Evolutionary conservation across 2,113 vertebrate species (phyloP).

Genomic region (Limnothrissa miodon): DNA sequence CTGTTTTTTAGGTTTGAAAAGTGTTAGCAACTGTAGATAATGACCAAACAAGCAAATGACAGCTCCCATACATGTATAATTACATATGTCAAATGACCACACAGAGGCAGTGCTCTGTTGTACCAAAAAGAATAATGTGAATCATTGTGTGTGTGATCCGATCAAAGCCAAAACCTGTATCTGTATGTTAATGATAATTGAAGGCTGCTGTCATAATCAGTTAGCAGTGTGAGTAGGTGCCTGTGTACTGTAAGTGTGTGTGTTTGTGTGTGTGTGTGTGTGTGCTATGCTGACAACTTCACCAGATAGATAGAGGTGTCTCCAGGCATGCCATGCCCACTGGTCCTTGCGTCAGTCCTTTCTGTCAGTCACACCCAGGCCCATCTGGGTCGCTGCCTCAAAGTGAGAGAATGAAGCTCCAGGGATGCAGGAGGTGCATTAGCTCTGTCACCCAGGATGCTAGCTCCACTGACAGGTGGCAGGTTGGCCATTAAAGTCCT

Average conservation of each 20-base stretch:
- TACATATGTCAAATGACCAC: too few species aligned
- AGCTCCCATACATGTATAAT: too few species aligned
- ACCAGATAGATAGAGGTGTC: background rate
- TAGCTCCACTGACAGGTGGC: conserved; percentile 4
- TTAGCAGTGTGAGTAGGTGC: background rate
- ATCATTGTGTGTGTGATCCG: too few species aligned
- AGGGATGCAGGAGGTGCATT: background rate
- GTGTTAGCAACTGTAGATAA: background rate
- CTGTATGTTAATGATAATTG: too few species aligned
- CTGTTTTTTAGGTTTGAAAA: background rate
- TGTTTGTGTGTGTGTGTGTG: background rate
- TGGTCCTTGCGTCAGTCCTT: background rate
- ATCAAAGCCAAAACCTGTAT: too few species aligned
- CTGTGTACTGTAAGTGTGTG: too few species aligned
- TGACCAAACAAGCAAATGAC: background rate
- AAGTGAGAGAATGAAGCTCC: background rate
- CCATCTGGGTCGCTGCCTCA: background rate
- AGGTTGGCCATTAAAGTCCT: conserved; percentile 6
- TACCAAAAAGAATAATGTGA: too few species aligned
- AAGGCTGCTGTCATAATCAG: background rate
- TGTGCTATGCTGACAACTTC: background rate
- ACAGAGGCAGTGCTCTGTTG: too few species aligned
- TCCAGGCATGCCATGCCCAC: background rate
- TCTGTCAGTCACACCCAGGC: background rate
- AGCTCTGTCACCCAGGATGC: conserved; percentile 1